Conservation (phyloP, 2,888 invertebrate genomes). For the Lycaena phlaeas region DNA sequence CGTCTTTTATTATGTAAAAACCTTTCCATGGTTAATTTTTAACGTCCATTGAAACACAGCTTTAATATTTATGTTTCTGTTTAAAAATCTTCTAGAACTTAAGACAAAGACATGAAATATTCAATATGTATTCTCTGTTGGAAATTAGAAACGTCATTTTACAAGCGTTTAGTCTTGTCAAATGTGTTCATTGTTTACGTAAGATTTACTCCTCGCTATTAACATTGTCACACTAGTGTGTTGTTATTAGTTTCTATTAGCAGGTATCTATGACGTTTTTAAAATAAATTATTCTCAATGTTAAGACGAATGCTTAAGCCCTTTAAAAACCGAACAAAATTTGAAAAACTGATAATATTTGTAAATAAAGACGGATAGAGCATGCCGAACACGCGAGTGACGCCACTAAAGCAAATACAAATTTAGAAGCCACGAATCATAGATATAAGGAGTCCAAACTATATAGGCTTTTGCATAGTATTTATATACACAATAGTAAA, state of each 20-base stretch:
- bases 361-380: too few relatives aligned
- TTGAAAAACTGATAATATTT: too few relatives aligned
- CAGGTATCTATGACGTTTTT: background rate
- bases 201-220: background rate
- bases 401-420: too few relatives aligned
- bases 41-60: background rate
- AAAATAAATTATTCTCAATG: background rate
- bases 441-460: too few relatives aligned
- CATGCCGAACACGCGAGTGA: too few relatives aligned
- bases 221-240: background rate
- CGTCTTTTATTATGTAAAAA: background rate
- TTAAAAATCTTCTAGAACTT: background rate
- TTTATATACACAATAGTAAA: too few relatives aligned
- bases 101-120: background rate
- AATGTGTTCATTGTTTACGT: background rate
- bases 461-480: too few relatives aligned
- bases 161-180: background rate
- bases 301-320: too few relatives aligned
- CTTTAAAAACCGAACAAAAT: too few relatives aligned
- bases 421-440: too few relatives aligned
- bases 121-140: background rate
- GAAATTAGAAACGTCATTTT: too few relatives aligned
- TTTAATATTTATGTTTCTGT: background rate
- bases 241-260: conserved; percentile 1
- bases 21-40: background rate